These are phyloP conservation scores for Chionoecetes opilio DNA, from an alignment of 1,140 invertebrate genomes.

Conservation along the genomic window DNA sequence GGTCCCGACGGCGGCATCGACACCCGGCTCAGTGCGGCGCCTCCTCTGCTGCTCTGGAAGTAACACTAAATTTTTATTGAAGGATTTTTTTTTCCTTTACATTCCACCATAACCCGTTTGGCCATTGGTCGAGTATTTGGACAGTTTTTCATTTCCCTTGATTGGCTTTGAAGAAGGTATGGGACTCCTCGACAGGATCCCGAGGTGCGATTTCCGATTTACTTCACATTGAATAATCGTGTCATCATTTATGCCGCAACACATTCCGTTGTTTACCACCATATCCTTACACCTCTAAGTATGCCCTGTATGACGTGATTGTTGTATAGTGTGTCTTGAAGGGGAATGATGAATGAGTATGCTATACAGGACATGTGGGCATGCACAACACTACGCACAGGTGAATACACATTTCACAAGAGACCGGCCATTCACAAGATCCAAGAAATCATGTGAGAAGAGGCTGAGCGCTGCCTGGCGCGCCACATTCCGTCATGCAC, in stretches of 20 bases:
- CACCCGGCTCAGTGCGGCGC: neutral
- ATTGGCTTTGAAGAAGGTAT: neutral
- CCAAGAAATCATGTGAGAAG: neutral
- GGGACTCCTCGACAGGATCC: neutral
- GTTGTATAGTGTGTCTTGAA: neutral
- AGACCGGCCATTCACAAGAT: neutral
- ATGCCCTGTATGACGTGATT: too few species aligned
- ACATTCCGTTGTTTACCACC: neutral
- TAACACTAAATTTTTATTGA: neutral
- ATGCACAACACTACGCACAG: neutral
- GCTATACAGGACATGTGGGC: neutral
- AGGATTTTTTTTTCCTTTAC: conserved; percentile 12
- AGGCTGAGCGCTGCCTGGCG: neutral
- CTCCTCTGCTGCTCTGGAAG: neutral
- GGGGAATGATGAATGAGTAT: neutral
- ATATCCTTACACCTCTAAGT: neutral
- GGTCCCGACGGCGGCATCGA: conserved; percentile 1
- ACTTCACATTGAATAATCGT: neutral
- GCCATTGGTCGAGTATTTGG: neutral
- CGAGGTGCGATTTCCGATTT: conserved; percentile 6
- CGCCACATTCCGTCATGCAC: neutral
- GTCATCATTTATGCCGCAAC: neutral
- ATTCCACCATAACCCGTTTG: neutral
- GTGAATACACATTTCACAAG: neutral
- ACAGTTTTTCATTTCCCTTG: neutral